Evolutionary conservation across 2,888 invertebrate species (phyloP), one percentile per base, ranked within the genome.

Genomic region (Tipula vernalis): DNA sequence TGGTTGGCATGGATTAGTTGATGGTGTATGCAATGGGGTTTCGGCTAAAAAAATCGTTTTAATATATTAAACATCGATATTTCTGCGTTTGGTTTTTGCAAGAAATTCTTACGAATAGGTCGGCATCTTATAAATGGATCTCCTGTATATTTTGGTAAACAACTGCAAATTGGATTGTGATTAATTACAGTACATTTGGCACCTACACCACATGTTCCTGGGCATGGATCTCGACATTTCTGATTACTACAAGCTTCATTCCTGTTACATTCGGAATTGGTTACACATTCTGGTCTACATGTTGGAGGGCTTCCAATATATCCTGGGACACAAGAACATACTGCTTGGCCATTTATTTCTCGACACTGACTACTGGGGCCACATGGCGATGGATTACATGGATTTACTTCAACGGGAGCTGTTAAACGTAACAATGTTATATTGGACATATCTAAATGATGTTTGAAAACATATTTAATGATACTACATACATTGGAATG

Each of bases 221-320:
- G 94, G 89, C 97, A 97, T n/a, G 97, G 96, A 90, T 96, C 94
- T 42, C 94, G 92, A 90, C 97, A 97, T 91, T 95, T 96, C 90
- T 95, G 95, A 90, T 96, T 96, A 87, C 94, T 94, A 89, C 96
- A 96, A 4, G 96, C 95, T 91, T 95, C 93, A 88, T 93, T 95
- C 85, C 94, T 94, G 4, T 94, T 91, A 90, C 97, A 97, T 90
- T 96, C 96, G 0, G 95, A 93, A 90, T 95, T 96, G 4, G 94
- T 93, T 57, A 94, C 93, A 90, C 96, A 96, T 91, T 96, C 96
- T 15, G 96, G 96, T 89, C 96, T 92, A 89, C 96, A 96, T 10
- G 94, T 93, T 1, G 96, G 96, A 71, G 97, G 96, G 88, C 93
- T 94, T 88, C 97, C 96, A 85, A 95, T 93, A 90, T 93, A 96